Evolutionary conservation across 2,888 invertebrate genomes (phyloP).

Genomic region (Opisthograptis luteolata): DNA sequence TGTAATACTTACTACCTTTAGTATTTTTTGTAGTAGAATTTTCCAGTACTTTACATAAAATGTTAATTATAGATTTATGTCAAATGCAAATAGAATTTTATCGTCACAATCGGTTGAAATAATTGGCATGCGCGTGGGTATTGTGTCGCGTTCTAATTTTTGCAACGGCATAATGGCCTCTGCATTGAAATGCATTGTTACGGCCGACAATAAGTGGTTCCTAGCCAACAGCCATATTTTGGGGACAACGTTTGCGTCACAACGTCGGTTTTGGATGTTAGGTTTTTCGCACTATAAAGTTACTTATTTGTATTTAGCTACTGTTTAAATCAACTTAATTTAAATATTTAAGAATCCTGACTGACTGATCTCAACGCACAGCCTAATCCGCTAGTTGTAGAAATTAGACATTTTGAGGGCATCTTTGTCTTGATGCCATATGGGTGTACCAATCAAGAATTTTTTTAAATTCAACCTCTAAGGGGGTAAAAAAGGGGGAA

Average conservation of each 20-base stretch:
- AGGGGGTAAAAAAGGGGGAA: too few species aligned
- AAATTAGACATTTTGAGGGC: too few species aligned
- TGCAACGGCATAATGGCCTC: constrained; percentile 47
- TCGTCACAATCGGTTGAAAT: constrained; percentile 36
- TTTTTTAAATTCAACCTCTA: too few species aligned
- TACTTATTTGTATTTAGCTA: not conserved
- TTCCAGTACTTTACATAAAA: not conserved
- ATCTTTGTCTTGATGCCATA: too few species aligned
- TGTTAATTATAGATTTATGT: constrained; percentile 14
- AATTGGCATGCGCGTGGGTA: constrained; percentile 59
- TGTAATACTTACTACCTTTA: too few species aligned
- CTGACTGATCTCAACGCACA: too few species aligned
- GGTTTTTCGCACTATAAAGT: too few species aligned
- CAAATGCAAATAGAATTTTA: constrained; percentile 20
- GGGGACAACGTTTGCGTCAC: constrained; percentile 19
- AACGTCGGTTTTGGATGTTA: not conserved
- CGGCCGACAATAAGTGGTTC: constrained; percentile 35
- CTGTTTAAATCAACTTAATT: too few species aligned
- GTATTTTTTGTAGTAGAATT: too few species aligned
- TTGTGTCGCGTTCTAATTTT: constrained; percentile 59
- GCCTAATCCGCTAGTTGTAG: too few species aligned
- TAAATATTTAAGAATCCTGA: too few species aligned
- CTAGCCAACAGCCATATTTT: constrained; percentile 39
- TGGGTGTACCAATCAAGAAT: too few species aligned
- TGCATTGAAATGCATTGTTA: constrained; percentile 40